Evolutionary conservation across 2,797 vertebrate species (phyloP).

Genomic region (Pseudocheirus occidentalis): DNA sequence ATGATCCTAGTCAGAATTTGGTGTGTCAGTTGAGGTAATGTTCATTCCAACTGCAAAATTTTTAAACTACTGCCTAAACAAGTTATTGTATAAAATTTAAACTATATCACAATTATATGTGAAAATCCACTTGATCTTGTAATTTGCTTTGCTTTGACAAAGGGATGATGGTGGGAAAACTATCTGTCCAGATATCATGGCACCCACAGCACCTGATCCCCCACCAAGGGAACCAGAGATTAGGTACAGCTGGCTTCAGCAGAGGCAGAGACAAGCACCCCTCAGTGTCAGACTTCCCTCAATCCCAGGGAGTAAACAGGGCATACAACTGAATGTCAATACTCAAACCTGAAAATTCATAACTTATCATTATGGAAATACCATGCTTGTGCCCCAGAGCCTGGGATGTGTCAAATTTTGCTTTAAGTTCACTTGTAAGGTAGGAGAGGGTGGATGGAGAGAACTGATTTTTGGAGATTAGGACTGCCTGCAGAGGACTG

Average conservation of each 20-base stretch:
- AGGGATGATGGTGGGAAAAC: neutral
- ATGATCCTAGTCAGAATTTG: neutral
- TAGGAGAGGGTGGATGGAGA: neutral
- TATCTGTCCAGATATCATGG: neutral
- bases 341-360: neutral
- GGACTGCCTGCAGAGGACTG: neutral
- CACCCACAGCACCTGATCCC: neutral
- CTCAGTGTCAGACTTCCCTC: neutral
- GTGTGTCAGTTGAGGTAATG: neutral
- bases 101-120: neutral
- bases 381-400: neutral
- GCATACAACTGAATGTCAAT: neutral
- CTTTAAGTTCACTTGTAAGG: neutral
- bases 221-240: neutral
- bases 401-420: neutral
- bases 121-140: neutral
- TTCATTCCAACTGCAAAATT: neutral
- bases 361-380: neutral
- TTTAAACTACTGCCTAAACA: neutral
- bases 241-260: neutral
- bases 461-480: neutral
- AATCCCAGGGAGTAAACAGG: neutral
- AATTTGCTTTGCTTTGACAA: neutral
- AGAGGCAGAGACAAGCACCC: neutral
- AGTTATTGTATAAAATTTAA: neutral